These are phyloP conservation scores for Selene dorsalis DNA, from an alignment of 2,797 vertebrate species.

Conservation along the genomic window DNA sequence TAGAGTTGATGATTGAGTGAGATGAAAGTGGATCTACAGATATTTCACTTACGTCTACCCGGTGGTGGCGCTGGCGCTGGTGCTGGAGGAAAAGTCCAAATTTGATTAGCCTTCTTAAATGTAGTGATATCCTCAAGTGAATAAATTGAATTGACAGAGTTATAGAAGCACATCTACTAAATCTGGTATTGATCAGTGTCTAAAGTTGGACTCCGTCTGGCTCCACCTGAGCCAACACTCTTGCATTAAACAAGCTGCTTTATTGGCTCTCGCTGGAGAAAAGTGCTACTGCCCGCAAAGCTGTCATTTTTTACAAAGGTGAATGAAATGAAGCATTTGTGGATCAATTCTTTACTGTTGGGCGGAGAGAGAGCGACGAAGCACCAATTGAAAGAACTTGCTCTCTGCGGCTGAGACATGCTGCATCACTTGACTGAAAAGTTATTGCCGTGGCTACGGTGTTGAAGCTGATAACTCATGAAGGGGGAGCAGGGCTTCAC, in stretches of 20 bases:
- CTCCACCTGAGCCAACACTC: slow-evolving; percentile 34
- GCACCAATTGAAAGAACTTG: slow-evolving; percentile 13
- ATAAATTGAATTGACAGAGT: slow-evolving; percentile 36
- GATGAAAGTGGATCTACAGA: background rate
- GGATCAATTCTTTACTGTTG: slow-evolving; percentile 33
- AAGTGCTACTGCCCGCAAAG: slow-evolving; percentile 44
- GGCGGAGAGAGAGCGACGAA: slow-evolving; percentile 1
- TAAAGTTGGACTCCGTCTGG: slow-evolving; percentile 25
- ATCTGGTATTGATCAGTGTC: slow-evolving; percentile 55
- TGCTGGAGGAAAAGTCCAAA: slow-evolving; percentile 12
- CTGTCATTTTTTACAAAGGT: slow-evolving; percentile 49
- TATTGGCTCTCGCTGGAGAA: slow-evolving; percentile 29
- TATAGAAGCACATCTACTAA: slow-evolving; percentile 34
- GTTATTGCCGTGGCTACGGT: background rate
- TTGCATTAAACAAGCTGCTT: slow-evolving; percentile 33
- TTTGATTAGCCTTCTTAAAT: background rate
- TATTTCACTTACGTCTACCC: slow-evolving; percentile 8
- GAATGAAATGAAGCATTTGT: slow-evolving; percentile 34
- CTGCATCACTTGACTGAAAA: background rate
- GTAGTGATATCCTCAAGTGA: slow-evolving; percentile 12
- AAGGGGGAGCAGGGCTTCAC: slow-evolving; percentile 10
- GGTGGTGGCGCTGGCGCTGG: background rate
- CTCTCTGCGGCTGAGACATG: slow-evolving; percentile 13
- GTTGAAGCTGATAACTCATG: slow-evolving; percentile 6
- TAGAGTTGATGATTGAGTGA: background rate